These are phyloP conservation scores for Pipistrellus pygmaeus DNA, from an alignment of 2,797 vertebrate genomes.

Conservation along the genomic window DNA sequence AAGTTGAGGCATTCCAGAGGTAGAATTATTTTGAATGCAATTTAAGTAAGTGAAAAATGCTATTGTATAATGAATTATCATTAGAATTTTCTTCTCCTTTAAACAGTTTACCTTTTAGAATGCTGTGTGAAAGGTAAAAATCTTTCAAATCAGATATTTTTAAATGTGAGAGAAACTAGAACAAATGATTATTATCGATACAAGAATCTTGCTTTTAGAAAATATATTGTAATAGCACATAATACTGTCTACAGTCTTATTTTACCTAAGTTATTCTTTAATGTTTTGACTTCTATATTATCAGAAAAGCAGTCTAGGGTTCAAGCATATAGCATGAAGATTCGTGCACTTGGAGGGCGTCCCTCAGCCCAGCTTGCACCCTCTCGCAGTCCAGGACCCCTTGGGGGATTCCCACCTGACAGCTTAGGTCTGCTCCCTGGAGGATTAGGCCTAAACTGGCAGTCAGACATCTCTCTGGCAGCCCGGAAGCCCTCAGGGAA, in stretches of 20 bases:
- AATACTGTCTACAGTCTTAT: slow-evolving; percentile 23
- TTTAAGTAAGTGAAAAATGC: background rate
- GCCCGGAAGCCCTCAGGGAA: too few relatives aligned
- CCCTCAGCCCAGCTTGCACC: too few relatives aligned
- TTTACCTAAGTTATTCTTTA: background rate
- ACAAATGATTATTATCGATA: background rate
- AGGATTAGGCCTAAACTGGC: too few relatives aligned
- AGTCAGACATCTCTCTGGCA: too few relatives aligned
- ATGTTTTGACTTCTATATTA: slow-evolving; percentile 38
- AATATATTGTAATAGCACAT: background rate
- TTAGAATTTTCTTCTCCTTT: slow-evolving; percentile 25
- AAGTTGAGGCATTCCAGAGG: background rate
- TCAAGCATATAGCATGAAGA: too few relatives aligned
- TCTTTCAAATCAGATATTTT: slow-evolving; percentile 38
- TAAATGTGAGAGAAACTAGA: background rate
- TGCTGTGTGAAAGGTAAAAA: background rate
- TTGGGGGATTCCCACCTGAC: too few relatives aligned
- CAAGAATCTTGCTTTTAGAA: slow-evolving; percentile 45
- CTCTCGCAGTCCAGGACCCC: too few relatives aligned
- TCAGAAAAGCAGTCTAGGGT: background rate
- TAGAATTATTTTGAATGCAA: slow-evolving; percentile 46
- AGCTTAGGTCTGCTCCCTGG: too few relatives aligned
- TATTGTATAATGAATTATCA: slow-evolving; percentile 42
- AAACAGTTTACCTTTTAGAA: background rate
- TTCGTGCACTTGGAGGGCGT: too few relatives aligned